These are phyloP conservation scores for Caenorhabditis plicata DNA, from an alignment of 2,888 invertebrate species.

Conservation along the genomic window DNA sequence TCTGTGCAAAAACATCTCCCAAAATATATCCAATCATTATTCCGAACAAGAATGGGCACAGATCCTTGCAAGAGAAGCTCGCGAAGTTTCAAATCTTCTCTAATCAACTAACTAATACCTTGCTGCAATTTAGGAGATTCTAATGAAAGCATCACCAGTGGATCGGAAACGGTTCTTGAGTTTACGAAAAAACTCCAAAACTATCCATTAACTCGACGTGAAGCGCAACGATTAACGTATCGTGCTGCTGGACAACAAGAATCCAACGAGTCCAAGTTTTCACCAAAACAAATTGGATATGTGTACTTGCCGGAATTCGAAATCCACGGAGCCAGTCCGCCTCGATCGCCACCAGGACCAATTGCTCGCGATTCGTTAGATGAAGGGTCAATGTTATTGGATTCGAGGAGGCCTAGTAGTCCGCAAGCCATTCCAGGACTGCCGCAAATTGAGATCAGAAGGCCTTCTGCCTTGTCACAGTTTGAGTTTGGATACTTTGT, in stretches of 20 bases:
- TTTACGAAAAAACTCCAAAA: slow-evolving; percentile 64
- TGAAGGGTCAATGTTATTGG: slow-evolving; percentile 38
- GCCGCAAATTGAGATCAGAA: slow-evolving; percentile 62
- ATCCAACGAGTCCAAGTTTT: slow-evolving; percentile 33
- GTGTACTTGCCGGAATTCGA: slow-evolving; percentile 62
- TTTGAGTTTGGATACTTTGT: slow-evolving; percentile 65
- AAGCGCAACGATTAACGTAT: slow-evolving; percentile 53
- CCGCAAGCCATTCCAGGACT: slow-evolving; percentile 64
- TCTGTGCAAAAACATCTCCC: slow-evolving; percentile 63
- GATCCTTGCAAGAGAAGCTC: slow-evolving; percentile 63
- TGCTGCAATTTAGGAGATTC: slow-evolving; percentile 59
- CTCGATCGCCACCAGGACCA: slow-evolving; percentile 51
- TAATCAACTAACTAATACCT: not conserved
- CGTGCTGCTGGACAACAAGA: slow-evolving; percentile 43
- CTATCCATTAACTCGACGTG: slow-evolving; percentile 59
- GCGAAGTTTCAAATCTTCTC: slow-evolving; percentile 25
- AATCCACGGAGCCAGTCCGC: slow-evolving; percentile 63
- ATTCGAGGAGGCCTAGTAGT: slow-evolving; percentile 55
- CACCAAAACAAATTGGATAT: slow-evolving; percentile 48
- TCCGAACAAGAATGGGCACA: slow-evolving; percentile 63
- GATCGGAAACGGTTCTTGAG: slow-evolving; percentile 64
- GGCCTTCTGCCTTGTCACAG: slow-evolving; percentile 63
- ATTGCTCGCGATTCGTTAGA: slow-evolving; percentile 36
- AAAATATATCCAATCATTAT: slow-evolving; percentile 63
- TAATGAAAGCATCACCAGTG: slow-evolving; percentile 58